Conservation (phyloP, 2,113 vertebrate species). For the Apodemus sylvaticus region DNA sequence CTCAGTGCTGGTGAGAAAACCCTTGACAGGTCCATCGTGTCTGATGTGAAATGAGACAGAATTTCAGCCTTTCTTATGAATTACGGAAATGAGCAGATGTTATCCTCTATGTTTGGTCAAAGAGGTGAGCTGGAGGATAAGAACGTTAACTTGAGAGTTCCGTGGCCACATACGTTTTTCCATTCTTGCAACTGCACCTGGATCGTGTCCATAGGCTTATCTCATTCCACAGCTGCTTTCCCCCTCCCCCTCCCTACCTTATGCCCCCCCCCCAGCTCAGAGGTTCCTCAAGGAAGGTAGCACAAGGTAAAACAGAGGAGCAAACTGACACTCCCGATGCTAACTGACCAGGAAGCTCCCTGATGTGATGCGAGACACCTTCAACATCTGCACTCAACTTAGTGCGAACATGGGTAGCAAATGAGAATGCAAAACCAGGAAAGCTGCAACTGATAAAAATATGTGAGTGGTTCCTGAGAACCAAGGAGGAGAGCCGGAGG, state of each 20-base stretch:
- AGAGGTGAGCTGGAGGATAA: not conserved
- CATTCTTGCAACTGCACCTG: not conserved
- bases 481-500: not conserved
- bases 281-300: slow-evolving; percentile 7
- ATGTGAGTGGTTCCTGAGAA: not conserved
- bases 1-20: not conserved
- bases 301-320: slow-evolving; percentile 21
- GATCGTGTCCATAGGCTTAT: not conserved
- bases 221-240: not conserved
- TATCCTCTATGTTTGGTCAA: not conserved
- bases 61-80: not conserved
- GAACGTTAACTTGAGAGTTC: not conserved
- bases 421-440: slow-evolving; percentile 29
- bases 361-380: not conserved
- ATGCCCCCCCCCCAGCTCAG: not conserved
- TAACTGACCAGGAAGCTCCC: not conserved
- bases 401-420: not conserved
- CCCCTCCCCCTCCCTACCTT: not conserved
- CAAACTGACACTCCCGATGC: not conserved
- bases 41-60: not conserved
- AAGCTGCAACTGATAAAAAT: not conserved
- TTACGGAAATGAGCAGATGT: not conserved
- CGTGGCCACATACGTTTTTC: not conserved
- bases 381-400: not conserved
- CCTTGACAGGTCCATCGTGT: not conserved